A percentile compares a stretch with the other conserved stretches of the same genome.
Evolutionary conservation across 2,113 vertebrate genomes (phyloP).

Genomic region (Pedionomus torquatus): DNA sequence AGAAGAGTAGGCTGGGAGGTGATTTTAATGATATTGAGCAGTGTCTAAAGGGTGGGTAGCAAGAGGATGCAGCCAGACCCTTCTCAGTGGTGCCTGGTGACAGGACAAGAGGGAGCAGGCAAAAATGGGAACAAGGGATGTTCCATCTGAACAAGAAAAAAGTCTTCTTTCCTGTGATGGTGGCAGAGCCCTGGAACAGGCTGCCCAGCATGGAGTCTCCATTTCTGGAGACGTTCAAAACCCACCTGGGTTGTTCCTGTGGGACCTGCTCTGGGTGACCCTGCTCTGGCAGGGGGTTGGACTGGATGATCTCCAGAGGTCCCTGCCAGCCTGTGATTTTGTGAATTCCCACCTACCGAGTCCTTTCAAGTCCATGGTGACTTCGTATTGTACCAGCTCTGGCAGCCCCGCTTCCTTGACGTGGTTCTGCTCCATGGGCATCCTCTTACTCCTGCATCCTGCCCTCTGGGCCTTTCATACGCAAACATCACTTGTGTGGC

Average conservation of each 20-base stretch:
- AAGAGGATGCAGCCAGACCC: neutral
- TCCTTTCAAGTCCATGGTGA: neutral
- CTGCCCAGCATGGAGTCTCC: neutral
- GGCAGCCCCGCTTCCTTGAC: neutral
- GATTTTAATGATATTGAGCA: neutral
- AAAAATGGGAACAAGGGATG: neutral
- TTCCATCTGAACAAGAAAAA: neutral
- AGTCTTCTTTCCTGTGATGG: neutral
- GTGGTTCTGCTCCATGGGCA: neutral
- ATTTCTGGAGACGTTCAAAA: neutral
- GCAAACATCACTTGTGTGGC: accelerated
- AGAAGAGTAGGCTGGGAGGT: neutral
- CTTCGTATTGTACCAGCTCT: neutral
- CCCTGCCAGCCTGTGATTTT: neutral
- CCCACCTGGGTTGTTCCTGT: neutral
- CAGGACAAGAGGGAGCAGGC: neutral
- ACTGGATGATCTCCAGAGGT: neutral
- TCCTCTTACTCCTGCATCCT: neutral
- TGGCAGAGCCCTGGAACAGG: neutral
- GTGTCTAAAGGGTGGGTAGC: neutral
- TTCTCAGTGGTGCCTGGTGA: neutral
- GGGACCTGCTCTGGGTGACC: neutral
- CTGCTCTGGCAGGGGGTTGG: neutral
- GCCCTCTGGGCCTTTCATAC: neutral
- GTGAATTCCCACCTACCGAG: neutral